phyloP scores from a whole-genome alignment of 2,113 vertebrate species.

The Chauna torquata region DNA sequence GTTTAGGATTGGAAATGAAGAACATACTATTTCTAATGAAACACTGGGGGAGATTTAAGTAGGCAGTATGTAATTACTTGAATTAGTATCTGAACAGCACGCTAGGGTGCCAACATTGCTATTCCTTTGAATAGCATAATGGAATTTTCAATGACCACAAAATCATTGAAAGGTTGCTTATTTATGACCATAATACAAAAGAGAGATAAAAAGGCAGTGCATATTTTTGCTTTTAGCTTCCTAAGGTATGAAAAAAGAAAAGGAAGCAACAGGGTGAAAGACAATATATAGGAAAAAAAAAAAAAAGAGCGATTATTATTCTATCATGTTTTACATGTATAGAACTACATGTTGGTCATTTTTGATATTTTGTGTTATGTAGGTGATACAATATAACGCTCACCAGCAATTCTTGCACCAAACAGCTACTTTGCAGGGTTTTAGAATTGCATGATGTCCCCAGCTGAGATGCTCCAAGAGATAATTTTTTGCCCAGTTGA shows the following conservation, averaged over 20 bases:
- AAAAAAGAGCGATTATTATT: background rate
- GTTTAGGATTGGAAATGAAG: background rate
- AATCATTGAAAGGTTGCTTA: background rate
- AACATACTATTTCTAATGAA: background rate
- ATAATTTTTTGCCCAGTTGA: background rate
- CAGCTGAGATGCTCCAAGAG: background rate
- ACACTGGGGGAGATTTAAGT: background rate
- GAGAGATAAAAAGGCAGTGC: background rate
- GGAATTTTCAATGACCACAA: background rate
- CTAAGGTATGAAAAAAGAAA: background rate
- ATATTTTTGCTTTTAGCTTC: background rate
- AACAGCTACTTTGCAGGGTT: background rate
- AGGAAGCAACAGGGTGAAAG: background rate
- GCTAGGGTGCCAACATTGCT: background rate
- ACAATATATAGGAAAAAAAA: background rate
- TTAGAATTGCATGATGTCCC: background rate
- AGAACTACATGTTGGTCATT: rapidly evolving
- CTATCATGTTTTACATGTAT: background rate
- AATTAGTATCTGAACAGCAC: background rate
- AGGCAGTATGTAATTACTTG: background rate
- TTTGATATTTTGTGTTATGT: background rate
- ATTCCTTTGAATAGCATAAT: background rate
- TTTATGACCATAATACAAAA: background rate
- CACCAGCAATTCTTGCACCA: background rate
- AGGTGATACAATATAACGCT: background rate